A percentile compares a stretch with the other conserved stretches of the same genome.
These are phyloP conservation scores for Prosopocoilus inquinatus DNA, from an alignment of 2,888 invertebrate genomes.

Conservation along the genomic window DNA sequence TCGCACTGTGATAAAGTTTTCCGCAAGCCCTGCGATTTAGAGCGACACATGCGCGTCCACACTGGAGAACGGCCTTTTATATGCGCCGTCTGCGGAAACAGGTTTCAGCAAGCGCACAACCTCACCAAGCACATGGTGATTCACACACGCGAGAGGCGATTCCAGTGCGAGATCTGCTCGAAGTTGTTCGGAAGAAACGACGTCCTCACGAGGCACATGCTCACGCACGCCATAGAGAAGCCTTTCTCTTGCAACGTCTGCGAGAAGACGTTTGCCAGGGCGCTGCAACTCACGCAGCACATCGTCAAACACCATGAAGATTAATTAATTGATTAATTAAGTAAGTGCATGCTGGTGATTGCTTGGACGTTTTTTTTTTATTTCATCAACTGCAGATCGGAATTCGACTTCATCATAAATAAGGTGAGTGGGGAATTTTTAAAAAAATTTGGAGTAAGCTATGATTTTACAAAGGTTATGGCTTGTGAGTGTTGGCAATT, in stretches of 20 bases:
- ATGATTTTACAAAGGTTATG: no score
- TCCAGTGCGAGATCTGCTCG: constrained; percentile 45
- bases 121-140: constrained; percentile 47
- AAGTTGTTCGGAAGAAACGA: constrained; percentile 47
- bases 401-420: no score
- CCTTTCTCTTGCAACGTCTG: constrained; percentile 43
- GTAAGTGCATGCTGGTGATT: no score
- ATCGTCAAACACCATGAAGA: constrained; percentile 20
- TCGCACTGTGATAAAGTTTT: constrained; percentile 43
- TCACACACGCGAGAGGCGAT: constrained; percentile 45
- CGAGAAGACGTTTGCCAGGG: constrained; percentile 41
- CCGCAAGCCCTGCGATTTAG: constrained; percentile 45
- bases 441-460: no score
- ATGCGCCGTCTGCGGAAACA: constrained; percentile 37
- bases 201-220: constrained; percentile 44
- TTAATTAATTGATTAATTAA: no score
- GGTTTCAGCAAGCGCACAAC: constrained; percentile 43
- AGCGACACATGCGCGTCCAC: constrained; percentile 46
- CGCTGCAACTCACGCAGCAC: constrained; percentile 25
- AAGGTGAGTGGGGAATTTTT: no score
- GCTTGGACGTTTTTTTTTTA: no score
- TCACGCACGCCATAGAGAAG: constrained; percentile 46
- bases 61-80: constrained; percentile 48
- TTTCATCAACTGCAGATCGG: no score
- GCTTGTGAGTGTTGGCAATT: no score